A percentile compares a stretch with the other conserved stretches of the same genome.
Conservation (phyloP, 1,140 invertebrate genomes). For the Portunus trituberculatus region DNA sequence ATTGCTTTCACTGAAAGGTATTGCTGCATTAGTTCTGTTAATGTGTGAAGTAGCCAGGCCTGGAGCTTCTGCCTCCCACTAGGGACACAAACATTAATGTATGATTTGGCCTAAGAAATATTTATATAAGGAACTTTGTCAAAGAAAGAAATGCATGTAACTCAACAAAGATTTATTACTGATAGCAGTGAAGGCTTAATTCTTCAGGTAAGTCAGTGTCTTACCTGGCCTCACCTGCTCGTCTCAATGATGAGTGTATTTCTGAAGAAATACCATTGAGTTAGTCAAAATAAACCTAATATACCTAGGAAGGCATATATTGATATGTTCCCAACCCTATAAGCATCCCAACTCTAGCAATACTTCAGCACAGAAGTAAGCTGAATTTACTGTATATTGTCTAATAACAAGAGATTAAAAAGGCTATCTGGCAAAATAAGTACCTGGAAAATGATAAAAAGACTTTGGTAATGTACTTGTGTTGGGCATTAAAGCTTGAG, state of each 20-base stretch:
- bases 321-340: conserved; percentile 74
- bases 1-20: conserved; percentile 12
- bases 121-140: conserved; percentile 7
- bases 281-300: conserved; percentile 72
- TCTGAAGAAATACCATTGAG: conserved; percentile 72
- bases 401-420: conserved; percentile 75
- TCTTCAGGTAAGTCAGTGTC: conserved; percentile 69
- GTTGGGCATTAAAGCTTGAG: conserved; percentile 75
- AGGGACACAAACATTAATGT: background rate
- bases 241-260: conserved; percentile 71
- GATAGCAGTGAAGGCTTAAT: conserved; percentile 70
- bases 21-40: conserved; percentile 16
- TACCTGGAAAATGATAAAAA: conserved; percentile 76
- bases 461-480: conserved; percentile 75
- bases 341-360: conserved; percentile 76
- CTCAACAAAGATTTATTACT: conserved; percentile 71
- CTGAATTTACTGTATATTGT: conserved; percentile 73
- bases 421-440: conserved; percentile 75
- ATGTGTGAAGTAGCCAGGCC: conserved; percentile 17
- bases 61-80: background rate
- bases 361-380: conserved; percentile 76
- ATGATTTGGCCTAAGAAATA: background rate
- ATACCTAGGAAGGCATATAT: conserved; percentile 74
- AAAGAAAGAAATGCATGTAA: conserved; percentile 49
- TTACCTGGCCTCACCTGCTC: conserved; percentile 74